Evolutionary conservation across 1,140 invertebrate species (phyloP).

Genomic region (Bilobella aurantiaca): DNA sequence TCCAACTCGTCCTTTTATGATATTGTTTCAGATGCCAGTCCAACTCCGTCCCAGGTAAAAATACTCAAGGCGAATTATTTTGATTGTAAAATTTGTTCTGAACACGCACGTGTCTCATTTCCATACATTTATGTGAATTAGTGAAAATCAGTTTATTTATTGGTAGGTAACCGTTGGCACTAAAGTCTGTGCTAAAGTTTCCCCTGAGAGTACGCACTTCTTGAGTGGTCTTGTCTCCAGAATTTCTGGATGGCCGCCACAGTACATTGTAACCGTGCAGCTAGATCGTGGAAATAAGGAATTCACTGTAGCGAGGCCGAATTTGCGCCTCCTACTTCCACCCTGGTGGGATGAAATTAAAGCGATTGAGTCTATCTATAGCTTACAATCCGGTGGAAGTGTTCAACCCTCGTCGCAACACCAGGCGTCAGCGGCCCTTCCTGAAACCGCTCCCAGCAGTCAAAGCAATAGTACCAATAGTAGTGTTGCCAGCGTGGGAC

Average conservation of each 20-base stretch:
- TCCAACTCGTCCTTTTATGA: constrained; percentile 47
- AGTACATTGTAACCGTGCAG: constrained; percentile 64
- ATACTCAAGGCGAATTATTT: too few species aligned
- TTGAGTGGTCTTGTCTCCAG: constrained; percentile 71
- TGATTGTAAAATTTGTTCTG: too few species aligned
- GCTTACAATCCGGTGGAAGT: background rate
- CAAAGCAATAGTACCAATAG: background rate
- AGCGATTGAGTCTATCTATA: constrained; percentile 46
- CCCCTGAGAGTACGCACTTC: constrained; percentile 55
- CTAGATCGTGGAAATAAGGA: constrained; percentile 40
- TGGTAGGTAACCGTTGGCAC: constrained; percentile 41
- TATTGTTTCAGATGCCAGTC: constrained; percentile 86
- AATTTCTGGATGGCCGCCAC: constrained; percentile 57
- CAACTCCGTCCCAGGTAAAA: constrained; percentile 62
- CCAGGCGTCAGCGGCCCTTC: background rate
- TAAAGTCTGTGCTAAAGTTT: constrained; percentile 46
- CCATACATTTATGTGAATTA: too few species aligned
- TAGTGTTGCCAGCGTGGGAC: background rate
- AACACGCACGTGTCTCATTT: too few species aligned
- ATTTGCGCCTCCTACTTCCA: constrained; percentile 75
- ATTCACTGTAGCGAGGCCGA: constrained; percentile 65
- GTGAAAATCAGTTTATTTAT: background rate
- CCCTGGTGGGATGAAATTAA: constrained; percentile 93
- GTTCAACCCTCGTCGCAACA: background rate
- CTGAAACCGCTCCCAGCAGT: constrained; percentile 9